Percentiles rank a stretch among this genome's conserved stretches.
Conservation (phyloP, 2,888 invertebrate genomes). For the Mystacides longicornis region DNA sequence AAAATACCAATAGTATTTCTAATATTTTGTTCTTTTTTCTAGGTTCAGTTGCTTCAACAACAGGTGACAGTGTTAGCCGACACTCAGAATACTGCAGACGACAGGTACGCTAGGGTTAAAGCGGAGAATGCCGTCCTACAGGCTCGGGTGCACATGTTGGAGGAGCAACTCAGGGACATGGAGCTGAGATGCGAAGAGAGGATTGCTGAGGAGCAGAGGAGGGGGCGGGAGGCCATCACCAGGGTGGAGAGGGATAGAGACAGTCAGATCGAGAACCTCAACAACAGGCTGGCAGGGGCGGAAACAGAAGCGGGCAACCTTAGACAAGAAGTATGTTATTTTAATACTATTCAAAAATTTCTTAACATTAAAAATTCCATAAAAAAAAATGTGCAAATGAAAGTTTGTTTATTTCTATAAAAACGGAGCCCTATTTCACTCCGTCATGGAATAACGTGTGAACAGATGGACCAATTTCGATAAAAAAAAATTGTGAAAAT, state of each 20-base stretch:
- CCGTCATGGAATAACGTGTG: too few species aligned
- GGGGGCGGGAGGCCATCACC: slow-evolving; percentile 74
- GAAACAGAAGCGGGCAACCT: slow-evolving; percentile 49
- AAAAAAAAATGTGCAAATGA: too few species aligned
- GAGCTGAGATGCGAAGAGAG: slow-evolving; percentile 69
- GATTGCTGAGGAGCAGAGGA: slow-evolving; percentile 72
- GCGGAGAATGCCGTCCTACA: slow-evolving; percentile 89
- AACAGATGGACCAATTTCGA: too few species aligned
- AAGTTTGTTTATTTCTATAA: too few species aligned
- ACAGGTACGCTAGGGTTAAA: slow-evolving; percentile 81
- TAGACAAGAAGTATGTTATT: slow-evolving; percentile 42
- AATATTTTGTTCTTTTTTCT: too few species aligned
- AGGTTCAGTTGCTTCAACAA: slow-evolving; percentile 90
- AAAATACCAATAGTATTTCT: too few species aligned
- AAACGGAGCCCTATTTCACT: too few species aligned
- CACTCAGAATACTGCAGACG: slow-evolving; percentile 79
- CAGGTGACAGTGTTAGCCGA: slow-evolving; percentile 86
- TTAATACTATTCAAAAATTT: background rate
- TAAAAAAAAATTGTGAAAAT: too few species aligned
- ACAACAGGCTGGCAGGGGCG: slow-evolving; percentile 41
- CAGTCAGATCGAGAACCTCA: slow-evolving; percentile 40
- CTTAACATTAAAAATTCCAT: too few species aligned
- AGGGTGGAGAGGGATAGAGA: slow-evolving; percentile 76
- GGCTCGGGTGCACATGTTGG: slow-evolving; percentile 84
- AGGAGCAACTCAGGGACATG: slow-evolving; percentile 79